Evolutionary conservation across 2,888 invertebrate species (phyloP).

Genomic region (Drymonia ruficornis): DNA sequence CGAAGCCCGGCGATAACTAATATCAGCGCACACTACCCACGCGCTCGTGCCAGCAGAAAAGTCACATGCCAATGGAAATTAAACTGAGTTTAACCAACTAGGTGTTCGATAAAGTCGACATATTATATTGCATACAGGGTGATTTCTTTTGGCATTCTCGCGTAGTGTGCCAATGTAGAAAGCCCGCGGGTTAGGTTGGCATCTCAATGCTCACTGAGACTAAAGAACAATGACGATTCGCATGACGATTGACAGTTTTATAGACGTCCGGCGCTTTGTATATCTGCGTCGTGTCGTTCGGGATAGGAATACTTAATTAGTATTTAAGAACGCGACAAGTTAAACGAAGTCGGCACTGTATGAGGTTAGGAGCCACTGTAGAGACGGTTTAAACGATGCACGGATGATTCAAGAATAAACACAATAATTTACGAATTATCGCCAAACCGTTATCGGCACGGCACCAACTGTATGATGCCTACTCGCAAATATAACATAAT

Average conservation of each 20-base stretch:
- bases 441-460: not conserved
- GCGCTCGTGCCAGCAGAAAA: not conserved
- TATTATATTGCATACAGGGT: not conserved
- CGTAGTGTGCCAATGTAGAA: not conserved
- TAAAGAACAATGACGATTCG: slow-evolving; percentile 58
- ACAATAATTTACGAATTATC: not conserved
- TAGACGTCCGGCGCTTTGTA: slow-evolving; percentile 55
- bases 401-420: not conserved
- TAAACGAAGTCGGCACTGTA: slow-evolving; percentile 24
- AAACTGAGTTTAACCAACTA: not conserved
- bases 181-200: slow-evolving; percentile 7
- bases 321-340: slow-evolving; percentile 19
- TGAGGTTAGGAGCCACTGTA: slow-evolving; percentile 15
- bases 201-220: slow-evolving; percentile 32
- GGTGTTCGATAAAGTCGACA: not conserved
- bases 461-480: not conserved
- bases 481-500: not conserved
- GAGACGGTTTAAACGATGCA: not conserved
- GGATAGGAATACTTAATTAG: slow-evolving; percentile 48
- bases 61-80: too few species aligned
- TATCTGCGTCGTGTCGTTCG: slow-evolving; percentile 43
- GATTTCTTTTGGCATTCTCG: not conserved
- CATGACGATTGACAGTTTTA: slow-evolving; percentile 53
- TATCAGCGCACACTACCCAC: not conserved
- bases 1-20: not conserved